Percentiles rank a stretch among this genome's conserved stretches.
phyloP scores from a whole-genome alignment of 2,888 invertebrate species.

The Drosophila merina region DNA sequence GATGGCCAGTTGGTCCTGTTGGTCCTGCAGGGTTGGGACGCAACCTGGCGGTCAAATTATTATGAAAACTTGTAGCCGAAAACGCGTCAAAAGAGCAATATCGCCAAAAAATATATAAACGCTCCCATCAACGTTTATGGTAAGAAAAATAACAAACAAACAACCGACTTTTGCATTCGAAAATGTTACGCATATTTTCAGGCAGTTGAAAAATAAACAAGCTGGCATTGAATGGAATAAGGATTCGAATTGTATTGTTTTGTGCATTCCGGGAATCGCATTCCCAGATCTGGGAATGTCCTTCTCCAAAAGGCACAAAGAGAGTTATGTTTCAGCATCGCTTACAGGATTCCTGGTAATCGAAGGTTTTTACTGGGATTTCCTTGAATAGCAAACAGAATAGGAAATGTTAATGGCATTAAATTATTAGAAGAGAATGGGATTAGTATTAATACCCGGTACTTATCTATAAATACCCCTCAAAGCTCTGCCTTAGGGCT shows the following conservation, averaged over 20 bases:
- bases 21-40: background rate
- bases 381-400: background rate
- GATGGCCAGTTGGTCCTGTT: too few species aligned
- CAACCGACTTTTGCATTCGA: background rate
- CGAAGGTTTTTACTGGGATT: background rate
- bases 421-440: too few species aligned
- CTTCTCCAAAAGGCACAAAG: background rate
- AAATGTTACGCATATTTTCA: background rate
- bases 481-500: too few species aligned
- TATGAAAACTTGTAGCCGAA: constrained; percentile 32
- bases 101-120: background rate
- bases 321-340: background rate
- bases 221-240: background rate
- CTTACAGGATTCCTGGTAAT: background rate
- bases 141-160: background rate
- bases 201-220: background rate
- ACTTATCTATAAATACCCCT: too few species aligned
- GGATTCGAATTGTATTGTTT: background rate
- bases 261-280: background rate
- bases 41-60: constrained; percentile 46
- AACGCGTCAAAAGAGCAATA: constrained; percentile 22
- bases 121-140: background rate
- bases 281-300: background rate
- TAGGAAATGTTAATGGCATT: too few species aligned
- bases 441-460: too few species aligned